Conservation (phyloP, 2,888 invertebrate species). For the Mythimna vitellina region DNA sequence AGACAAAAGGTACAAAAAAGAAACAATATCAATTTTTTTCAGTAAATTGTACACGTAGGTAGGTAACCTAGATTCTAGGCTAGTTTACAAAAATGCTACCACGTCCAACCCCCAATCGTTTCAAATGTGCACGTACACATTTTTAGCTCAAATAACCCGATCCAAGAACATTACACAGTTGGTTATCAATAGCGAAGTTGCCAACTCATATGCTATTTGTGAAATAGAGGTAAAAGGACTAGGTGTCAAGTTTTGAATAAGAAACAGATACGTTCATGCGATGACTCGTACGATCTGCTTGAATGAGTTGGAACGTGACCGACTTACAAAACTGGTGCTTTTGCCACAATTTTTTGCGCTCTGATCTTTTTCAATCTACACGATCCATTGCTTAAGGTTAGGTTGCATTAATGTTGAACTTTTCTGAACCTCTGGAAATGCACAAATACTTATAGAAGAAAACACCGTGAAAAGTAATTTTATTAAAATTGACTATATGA, state of each 20-base stretch:
- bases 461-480: too few species aligned
- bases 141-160: constrained; percentile 23
- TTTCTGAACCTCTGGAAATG: too few species aligned
- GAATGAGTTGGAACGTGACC: constrained; percentile 69
- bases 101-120: constrained; percentile 7
- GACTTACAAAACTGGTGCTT: constrained; percentile 58
- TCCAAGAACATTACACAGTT: constrained; percentile 36
- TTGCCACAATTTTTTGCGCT: constrained; percentile 12
- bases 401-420: too few species aligned
- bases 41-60: neutral
- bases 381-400: constrained; percentile 29
- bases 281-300: constrained; percentile 71
- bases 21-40: neutral
- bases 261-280: constrained; percentile 65
- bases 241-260: constrained; percentile 73
- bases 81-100: neutral
- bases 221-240: constrained; percentile 52
- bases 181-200: constrained; percentile 52
- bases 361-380: constrained; percentile 38
- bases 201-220: constrained; percentile 37
- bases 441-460: too few species aligned
- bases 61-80: constrained; percentile 20
- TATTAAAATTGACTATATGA: too few species aligned
- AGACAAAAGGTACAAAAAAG: constrained; percentile 3
- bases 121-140: constrained; percentile 18